Evolutionary conservation across 2,797 vertebrate genomes (phyloP).

Genomic region (Sylvilagus floridanus): DNA sequence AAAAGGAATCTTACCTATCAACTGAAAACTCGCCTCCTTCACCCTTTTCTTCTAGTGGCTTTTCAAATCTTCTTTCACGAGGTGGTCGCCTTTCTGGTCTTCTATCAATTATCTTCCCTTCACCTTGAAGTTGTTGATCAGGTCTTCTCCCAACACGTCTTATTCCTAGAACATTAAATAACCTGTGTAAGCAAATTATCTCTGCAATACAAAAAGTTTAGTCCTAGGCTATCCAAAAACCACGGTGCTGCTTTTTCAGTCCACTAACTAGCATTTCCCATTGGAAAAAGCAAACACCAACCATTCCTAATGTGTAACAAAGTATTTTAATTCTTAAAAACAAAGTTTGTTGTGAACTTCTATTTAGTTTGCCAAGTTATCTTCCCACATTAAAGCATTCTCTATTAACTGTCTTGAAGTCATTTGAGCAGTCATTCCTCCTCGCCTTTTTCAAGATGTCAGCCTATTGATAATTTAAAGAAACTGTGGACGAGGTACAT

Average conservation of each 20-base stretch:
- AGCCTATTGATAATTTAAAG: slow-evolving; percentile 16
- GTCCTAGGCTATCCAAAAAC: neutral
- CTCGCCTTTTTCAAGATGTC: slow-evolving; percentile 17
- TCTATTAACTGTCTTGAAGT: neutral
- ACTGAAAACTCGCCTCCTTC: slow-evolving; percentile 95
- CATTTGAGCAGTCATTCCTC: neutral
- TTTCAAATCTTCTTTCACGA: slow-evolving; percentile 97
- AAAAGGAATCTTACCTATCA: slow-evolving; percentile 91
- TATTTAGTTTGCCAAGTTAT: neutral
- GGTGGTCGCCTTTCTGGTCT: slow-evolving; percentile 95
- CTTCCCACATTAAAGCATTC: neutral
- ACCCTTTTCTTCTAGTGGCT: slow-evolving; percentile 95
- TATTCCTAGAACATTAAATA: slow-evolving; percentile 91
- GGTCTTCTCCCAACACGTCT: slow-evolving; percentile 95
- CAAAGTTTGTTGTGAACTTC: slow-evolving; percentile 29
- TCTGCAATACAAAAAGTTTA: slow-evolving; percentile 59
- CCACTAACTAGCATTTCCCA: neutral
- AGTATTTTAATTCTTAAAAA: slow-evolving; percentile 33
- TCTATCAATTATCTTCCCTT: slow-evolving; percentile 94
- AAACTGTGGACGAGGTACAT: neutral
- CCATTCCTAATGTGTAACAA: neutral
- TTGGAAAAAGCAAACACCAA: neutral
- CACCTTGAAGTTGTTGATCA: slow-evolving; percentile 94
- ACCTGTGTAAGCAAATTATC: slow-evolving; percentile 68
- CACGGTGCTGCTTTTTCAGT: neutral